Evolutionary conservation across 2,888 invertebrate genomes (phyloP), one percentile per base, ranked within the genome.

Genomic region (Lottia gigantea): DNA sequence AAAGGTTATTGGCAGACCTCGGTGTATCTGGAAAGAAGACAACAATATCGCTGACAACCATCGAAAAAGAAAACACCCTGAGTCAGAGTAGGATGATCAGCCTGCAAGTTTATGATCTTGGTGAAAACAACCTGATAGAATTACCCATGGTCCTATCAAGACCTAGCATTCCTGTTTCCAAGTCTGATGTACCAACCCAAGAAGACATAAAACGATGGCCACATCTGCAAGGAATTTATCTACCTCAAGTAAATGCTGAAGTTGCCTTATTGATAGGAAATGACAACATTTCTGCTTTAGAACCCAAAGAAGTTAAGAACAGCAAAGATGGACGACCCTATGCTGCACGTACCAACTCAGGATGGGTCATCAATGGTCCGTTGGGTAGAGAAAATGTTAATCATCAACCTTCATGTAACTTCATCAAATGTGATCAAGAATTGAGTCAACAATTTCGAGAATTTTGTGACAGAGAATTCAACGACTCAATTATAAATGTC

Each of bases 401-500:
- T 62, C 23, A 46, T 1, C 64, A 31, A 25, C 19, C 23, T 0
- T 49, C 68, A 4, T n/a, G 68, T 15, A 55, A 55, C 26, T 73
- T 71, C 46, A 46, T 71, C 1, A 15, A 62, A 6, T n/a, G 70
- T n/a, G 8, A 95, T 94, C 68, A 96, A 90, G 11, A 96, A 95
- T 62, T 94, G 92, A 74, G 96, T 94, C 89, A 95, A 95, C 80
- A 96, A 91, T 25, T 93, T 91, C 88, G 85, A 95, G 93, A 68
- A 94, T 67, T 74, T 26, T 74, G 74, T 72, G 55, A 74, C 23
- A 12, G 70, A 31, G 74, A 74, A 3, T 45, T 46, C 15, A 26
- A 46, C 23, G 55, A 46, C 23, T 25, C 47, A n/a, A 45, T 40
- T 90, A 89, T 96, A 96, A 77, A 96, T 94, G 67, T 94, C 90